Conservation (phyloP, 2,797 vertebrate species). For the Lophotriccus pileatus region DNA sequence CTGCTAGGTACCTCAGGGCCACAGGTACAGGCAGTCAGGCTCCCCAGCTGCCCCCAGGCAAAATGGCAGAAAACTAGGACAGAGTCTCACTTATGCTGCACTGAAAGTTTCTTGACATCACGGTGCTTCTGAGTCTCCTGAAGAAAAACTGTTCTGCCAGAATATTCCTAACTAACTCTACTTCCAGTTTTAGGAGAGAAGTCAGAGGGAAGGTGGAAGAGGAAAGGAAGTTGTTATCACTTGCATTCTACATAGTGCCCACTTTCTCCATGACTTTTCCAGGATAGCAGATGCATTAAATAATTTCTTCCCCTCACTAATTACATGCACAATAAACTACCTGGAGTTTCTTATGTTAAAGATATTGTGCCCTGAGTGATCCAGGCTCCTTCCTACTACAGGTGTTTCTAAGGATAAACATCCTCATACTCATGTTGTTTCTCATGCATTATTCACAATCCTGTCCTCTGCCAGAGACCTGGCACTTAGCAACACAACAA, state of each 20-base stretch:
- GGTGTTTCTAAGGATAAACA: neutral
- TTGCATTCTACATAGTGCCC: neutral
- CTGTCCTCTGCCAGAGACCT: neutral
- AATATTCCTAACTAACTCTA: neutral
- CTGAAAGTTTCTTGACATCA: neutral
- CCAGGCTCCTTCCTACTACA: neutral
- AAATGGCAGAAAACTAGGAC: neutral
- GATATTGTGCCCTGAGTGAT: neutral
- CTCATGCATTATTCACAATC: constrained; percentile 1
- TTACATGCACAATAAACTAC: neutral
- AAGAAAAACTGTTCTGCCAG: neutral
- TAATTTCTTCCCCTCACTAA: neutral
- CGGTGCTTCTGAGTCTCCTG: neutral
- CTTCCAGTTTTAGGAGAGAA: neutral
- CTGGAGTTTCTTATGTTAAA: neutral
- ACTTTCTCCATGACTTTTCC: neutral
- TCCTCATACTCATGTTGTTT: neutral
- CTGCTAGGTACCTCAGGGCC: neutral
- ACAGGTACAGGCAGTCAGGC: neutral
- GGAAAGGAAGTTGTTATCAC: neutral
- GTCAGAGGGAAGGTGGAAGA: neutral
- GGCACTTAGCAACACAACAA: neutral
- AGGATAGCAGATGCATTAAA: neutral
- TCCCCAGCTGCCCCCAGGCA: neutral
- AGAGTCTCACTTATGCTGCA: neutral